These are phyloP conservation scores for Ceraclea dissimilis DNA, from an alignment of 2,888 invertebrate genomes.

Conservation along the genomic window DNA sequence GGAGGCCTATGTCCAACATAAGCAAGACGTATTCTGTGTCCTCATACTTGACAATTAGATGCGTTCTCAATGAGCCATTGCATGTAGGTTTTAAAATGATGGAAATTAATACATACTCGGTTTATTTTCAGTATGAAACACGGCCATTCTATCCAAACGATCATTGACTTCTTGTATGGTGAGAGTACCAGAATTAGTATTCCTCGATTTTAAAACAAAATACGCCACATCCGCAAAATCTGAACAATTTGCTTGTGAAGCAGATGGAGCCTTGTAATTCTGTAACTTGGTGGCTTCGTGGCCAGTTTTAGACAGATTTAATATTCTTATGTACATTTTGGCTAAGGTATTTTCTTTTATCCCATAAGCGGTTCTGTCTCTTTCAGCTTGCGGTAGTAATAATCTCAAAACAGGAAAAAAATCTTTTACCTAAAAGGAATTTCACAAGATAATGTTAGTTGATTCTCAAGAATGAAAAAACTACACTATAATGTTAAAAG, in stretches of 20 bases:
- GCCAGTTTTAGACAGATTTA: constrained; percentile 62
- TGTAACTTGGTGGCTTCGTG: constrained; percentile 39
- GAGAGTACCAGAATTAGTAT: constrained; percentile 41
- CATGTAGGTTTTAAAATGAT: too few species aligned
- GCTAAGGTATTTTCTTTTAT: constrained; percentile 73
- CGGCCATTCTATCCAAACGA: constrained; percentile 67
- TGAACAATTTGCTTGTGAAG: constrained; percentile 42
- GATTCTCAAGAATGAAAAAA: background rate
- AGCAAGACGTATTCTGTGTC: background rate
- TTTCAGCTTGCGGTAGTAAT: constrained; percentile 70
- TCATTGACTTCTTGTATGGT: constrained; percentile 65
- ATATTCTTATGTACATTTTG: constrained; percentile 62
- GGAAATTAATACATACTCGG: constrained; percentile 39
- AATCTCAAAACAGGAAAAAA: constrained; percentile 72
- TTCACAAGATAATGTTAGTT: background rate
- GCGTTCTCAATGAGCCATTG: too few species aligned
- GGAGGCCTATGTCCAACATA: background rate
- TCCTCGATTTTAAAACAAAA: constrained; percentile 56
- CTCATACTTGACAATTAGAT: background rate
- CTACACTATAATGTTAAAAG: background rate
- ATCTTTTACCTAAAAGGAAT: constrained; percentile 32
- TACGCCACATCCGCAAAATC: constrained; percentile 81
- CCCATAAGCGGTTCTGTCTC: constrained; percentile 73
- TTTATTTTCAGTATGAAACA: constrained; percentile 54
- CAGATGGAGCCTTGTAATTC: constrained; percentile 44